Evolutionary conservation across 2,797 vertebrate genomes (phyloP), one percentile per base, ranked within the genome.

Genomic region (Austrolebias charrua): DNA sequence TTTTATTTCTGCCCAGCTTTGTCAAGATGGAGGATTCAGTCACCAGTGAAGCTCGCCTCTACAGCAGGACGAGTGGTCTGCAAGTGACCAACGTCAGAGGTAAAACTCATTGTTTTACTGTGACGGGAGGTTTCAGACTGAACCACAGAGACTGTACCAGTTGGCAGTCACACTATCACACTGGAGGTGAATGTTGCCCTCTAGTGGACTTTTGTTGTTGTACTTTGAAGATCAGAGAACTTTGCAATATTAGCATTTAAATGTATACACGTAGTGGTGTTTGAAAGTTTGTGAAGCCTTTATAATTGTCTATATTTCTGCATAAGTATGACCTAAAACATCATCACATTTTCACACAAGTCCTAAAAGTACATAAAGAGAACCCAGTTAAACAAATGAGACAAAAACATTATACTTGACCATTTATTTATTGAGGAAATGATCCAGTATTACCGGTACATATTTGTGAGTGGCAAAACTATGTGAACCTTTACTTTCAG

Each of bases 11-110:
- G 31, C 95, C 96, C 61, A 96, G 95, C 76, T 96, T 95, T 24
- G 93, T 96, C 68, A 96, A 95, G 92, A 96, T 95, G 94, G 90
- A 96, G 60, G 95, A 95, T 71, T 92, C 93, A 1, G 92, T 97
- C 74, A 94, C 91, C 80, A 94, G 92, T 0, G 96, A 98, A 69
- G 80, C 95, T 19, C 91, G 81, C 43, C 94, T 98, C 11, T 96
- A 95, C 79, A 88, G 92, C 89, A 95, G 92, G 86, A 97, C 95
- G 0, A 91, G 93, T 2, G 90, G 94, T 49, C 94, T 95, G 72
- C 93, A 95, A 68, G 95, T 96, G 74, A 93, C 94, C 75, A 95
- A 88, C 3, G 83, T 96, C 78, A 96, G 90, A 95, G 95, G 95
- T 96, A 40, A 18, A 20, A 55, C n/a, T 14, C 14, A 5, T 33